Evolutionary conservation across 2,797 vertebrate species (phyloP).

Genomic region (Peromyscus melanophrys): DNA sequence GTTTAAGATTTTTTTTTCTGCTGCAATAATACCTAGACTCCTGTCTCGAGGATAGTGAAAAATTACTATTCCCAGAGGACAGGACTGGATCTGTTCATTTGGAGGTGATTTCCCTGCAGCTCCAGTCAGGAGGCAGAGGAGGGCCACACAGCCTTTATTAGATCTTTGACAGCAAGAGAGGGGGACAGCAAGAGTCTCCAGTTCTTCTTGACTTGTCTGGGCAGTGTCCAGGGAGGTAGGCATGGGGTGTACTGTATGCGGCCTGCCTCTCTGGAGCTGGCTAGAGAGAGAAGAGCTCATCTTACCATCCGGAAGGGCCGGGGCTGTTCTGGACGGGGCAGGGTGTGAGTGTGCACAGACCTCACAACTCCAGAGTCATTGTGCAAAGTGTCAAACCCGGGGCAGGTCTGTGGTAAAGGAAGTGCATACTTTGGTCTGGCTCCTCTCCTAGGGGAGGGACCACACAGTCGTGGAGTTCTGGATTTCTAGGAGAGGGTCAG

Average conservation of each 20-base stretch:
- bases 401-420: not conserved
- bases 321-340: not conserved
- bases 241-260: not conserved
- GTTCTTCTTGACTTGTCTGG: not conserved
- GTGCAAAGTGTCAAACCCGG: not conserved
- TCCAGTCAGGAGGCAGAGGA: not conserved
- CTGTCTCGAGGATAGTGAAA: conserved; percentile 27
- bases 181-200: conserved; percentile 19
- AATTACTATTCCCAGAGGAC: conserved; percentile 22
- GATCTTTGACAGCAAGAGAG: not conserved
- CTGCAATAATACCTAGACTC: conserved; percentile 54
- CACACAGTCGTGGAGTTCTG: not conserved
- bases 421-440: not conserved
- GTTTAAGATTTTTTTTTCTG: conserved; percentile 37
- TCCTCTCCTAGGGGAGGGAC: not conserved
- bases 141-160: not conserved
- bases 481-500: conserved; percentile 17
- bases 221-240: not conserved
- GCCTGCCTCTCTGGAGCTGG: conserved; percentile 25
- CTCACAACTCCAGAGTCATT: not conserved
- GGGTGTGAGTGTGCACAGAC: not conserved
- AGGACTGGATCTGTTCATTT: not conserved
- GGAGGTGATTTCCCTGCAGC: not conserved
- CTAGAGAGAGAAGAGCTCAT: not conserved
- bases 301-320: not conserved